phyloP scores from a whole-genome alignment of 2,888 invertebrate genomes.

The Acrobasis consociella region DNA sequence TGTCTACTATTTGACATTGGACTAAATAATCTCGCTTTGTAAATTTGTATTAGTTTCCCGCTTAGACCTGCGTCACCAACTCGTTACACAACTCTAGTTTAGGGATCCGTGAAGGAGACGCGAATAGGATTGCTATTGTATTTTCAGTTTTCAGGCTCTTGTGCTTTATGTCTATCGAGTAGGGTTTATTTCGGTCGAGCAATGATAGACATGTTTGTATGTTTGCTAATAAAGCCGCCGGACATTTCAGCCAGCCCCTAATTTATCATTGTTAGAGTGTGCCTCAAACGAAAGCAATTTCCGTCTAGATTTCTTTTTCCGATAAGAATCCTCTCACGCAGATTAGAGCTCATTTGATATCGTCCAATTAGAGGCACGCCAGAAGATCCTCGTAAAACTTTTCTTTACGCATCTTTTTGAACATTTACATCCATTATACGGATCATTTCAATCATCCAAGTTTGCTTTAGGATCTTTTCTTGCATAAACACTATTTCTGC shows the following conservation, averaged over 20 bases:
- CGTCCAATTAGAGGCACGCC: slow-evolving; percentile 47
- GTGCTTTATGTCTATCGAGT: slow-evolving; percentile 50
- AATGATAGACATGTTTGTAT: slow-evolving; percentile 57
- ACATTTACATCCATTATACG: slow-evolving; percentile 9
- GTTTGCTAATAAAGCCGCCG: slow-evolving; percentile 69
- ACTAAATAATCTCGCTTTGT: slow-evolving; percentile 40
- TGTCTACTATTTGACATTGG: slow-evolving; percentile 40
- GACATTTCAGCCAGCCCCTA: slow-evolving; percentile 64
- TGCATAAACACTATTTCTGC: no score
- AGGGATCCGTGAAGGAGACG: slow-evolving; percentile 31
- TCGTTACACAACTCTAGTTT: slow-evolving; percentile 47
- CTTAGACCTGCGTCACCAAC: slow-evolving; percentile 43
- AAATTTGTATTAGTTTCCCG: slow-evolving; percentile 41
- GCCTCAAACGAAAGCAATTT: slow-evolving; percentile 73
- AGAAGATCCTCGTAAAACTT: slow-evolving; percentile 14
- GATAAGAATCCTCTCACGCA: slow-evolving; percentile 46
- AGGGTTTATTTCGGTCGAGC: slow-evolving; percentile 53
- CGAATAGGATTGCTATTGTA: slow-evolving; percentile 29
- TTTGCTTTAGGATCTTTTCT: neutral
- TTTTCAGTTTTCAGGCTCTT: slow-evolving; percentile 34
- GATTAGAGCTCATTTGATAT: slow-evolving; percentile 58
- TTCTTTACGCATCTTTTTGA: slow-evolving; percentile 10
- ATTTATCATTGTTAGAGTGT: slow-evolving; percentile 74
- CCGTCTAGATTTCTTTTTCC: slow-evolving; percentile 61
- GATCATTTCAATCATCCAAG: neutral